Percentiles rank a stretch among this genome's conserved stretches.
These are phyloP conservation scores for Dasysyrphus albostriatus DNA, from an alignment of 2,888 invertebrate genomes.

Conservation along the genomic window DNA sequence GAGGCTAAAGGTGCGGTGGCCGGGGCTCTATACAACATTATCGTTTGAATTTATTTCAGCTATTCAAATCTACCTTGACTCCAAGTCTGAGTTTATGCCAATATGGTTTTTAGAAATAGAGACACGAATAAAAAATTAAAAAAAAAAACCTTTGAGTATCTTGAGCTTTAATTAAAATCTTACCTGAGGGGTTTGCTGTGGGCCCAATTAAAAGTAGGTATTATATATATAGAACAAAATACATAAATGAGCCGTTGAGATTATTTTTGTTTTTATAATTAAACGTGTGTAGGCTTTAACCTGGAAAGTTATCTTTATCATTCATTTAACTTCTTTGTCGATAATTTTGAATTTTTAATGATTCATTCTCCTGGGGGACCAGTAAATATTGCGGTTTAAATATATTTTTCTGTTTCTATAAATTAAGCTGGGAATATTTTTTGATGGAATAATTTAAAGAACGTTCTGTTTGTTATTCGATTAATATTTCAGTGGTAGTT, in stretches of 20 bases:
- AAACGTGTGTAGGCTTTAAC: not conserved
- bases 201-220: constrained; percentile 2
- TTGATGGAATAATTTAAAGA: not conserved
- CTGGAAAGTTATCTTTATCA: not conserved
- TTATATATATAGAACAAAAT: constrained; percentile 8
- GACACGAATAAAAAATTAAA: not conserved
- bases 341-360: not conserved
- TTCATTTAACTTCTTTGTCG: not conserved
- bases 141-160: not conserved
- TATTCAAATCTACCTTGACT: not conserved
- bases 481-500: too few relatives aligned
- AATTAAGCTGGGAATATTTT: constrained; percentile 12
- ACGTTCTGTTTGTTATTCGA: not conserved
- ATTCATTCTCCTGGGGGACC: constrained; percentile 4
- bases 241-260: not conserved
- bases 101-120: not conserved
- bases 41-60: constrained; percentile 2
- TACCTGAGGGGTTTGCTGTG: not conserved
- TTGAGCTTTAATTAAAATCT: constrained; percentile 29
- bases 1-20: constrained; percentile 5
- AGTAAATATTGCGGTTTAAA: constrained; percentile 1
- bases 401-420: not conserved
- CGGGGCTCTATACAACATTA: not conserved
- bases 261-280: not conserved
- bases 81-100: not conserved